Base-by-base conservation (phyloP, 2,888 invertebrate genomes). In the Xestia ashworthii region DNA sequence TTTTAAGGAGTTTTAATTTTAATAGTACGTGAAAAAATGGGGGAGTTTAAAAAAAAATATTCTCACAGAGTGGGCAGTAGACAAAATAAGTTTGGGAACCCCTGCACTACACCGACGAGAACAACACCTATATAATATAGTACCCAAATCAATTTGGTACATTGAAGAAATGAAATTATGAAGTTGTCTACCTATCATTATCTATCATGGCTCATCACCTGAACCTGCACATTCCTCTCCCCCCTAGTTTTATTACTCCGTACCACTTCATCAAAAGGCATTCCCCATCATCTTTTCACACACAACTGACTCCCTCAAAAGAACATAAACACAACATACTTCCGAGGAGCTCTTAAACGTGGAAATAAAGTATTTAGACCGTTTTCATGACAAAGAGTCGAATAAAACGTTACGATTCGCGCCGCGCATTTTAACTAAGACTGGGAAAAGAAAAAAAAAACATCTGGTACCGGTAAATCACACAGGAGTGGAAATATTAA, bases 391-490 rank as follows among this genome's bases (percentile, higher is more conserved):
- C 50, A 74, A 80, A 84, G 62, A 73, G 71, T 70, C 66, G 71
- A 82, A 76, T 85, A 84, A 82, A 87, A 87, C 83, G 74, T 87
- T 62, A 81, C 83, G 75, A 78, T 75, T 76, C 78, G 69, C 38
- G 68, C 71, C 76, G 74, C 70, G 41, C 74, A 76, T 82, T 79
- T 83, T 66, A 66, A 77, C 74, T 76, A 71, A 73, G 75, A 78
- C 76, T 66, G n/a, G 53, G 71, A 69, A 70, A 62, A 66, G 74
- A 62, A 32, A 32, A 70, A 74, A 81, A 41, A 69, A 83, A 58
- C 80, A 83, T 48, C 66, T 46, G 48, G 38, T 74, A 66, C 67
- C 78, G 55, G 86, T 89, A 89, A 89, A 89, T 90, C 87, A 88
- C 77, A 80, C 69, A 76, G 50, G 65, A 79, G 73, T 62, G 80